Evolutionary conservation across 2,113 vertebrate genomes (phyloP), one percentile per base, ranked within the genome.

Genomic region (Morphnarchus princeps): DNA sequence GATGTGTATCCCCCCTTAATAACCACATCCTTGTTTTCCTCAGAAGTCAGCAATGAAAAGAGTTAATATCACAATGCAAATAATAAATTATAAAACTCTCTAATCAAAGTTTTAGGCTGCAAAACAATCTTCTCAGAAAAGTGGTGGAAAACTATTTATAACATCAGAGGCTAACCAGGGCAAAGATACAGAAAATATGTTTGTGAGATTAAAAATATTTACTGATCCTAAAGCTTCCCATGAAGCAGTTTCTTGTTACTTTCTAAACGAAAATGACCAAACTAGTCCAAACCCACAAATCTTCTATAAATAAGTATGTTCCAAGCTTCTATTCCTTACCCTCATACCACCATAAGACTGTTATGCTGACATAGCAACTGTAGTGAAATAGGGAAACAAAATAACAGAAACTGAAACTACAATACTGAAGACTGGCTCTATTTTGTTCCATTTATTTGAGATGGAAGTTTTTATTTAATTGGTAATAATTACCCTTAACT

Each of bases 331-430:
- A 25, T 50, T 91, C 69, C 62, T 80, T 63, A 72, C 85, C 34
- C 17, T 91, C 26, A 38, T 34, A 65, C 52, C 54, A 80, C 19
- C 11, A 8, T 49, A 72, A 42, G 24, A 31, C 14, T 73, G 57
- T 84, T 91, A 67, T 43, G 81, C 87, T 97, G 91, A 97, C 73
- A 79, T 72, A 82, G 70, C 66, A 97, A 95, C 66, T 91, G 49
- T 13, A 93, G 32, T 65, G 36, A 82, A 92, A 82, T 2, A 61
- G 10, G 67, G 69, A 95, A 95, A 84, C 25, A 87, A 89, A 91
- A 50, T 21, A 87, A 80, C 25, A 94, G 89, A 96, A 97, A 95
- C 36, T 85, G 91, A 95, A 97, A 94, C 43, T 65, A 80, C 6
- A 13, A 25, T 40, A 28, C 18, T 52, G 38, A 87, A 89, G 36